Conservation (phyloP, 1,140 invertebrate genomes). For the Trinorchestia longiramus region DNA sequence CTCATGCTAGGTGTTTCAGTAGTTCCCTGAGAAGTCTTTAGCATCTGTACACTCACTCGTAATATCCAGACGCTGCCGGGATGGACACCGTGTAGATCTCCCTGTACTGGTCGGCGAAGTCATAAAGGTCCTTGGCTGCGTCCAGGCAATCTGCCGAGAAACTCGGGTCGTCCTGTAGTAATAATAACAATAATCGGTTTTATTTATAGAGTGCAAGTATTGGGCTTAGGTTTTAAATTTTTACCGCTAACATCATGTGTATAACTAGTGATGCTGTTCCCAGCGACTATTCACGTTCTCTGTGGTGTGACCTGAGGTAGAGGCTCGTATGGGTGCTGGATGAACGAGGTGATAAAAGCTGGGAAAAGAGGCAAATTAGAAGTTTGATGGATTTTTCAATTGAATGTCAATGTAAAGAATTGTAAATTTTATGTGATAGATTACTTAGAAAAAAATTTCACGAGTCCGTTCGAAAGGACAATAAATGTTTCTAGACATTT, state of each 20-base stretch:
- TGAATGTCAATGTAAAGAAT: not conserved
- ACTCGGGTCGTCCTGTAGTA: slow-evolving; percentile 64
- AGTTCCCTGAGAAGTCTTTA: not conserved
- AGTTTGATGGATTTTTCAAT: not conserved
- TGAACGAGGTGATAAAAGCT: too few species aligned
- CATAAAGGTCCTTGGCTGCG: slow-evolving; percentile 70
- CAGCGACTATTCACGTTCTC: too few species aligned
- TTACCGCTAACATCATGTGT: too few species aligned
- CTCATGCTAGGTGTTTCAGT: too few species aligned
- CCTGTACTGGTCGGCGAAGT: slow-evolving; percentile 70
- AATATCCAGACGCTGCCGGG: slow-evolving; percentile 68
- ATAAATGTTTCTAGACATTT: not conserved
- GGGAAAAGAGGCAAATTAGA: too few species aligned
- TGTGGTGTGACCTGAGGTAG: too few species aligned
- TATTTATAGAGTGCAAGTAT: too few species aligned
- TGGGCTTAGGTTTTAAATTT: too few species aligned
- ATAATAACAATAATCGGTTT: not conserved
- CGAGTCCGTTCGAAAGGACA: not conserved
- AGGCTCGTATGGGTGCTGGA: too few species aligned
- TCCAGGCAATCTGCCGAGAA: slow-evolving; percentile 68
- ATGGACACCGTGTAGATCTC: slow-evolving; percentile 70
- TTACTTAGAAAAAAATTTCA: not conserved
- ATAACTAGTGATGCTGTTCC: too few species aligned
- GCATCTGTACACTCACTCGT: slow-evolving; percentile 67
- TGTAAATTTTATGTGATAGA: not conserved